Conservation (phyloP, 2,797 vertebrate genomes). For the Acanthornis magna region DNA sequence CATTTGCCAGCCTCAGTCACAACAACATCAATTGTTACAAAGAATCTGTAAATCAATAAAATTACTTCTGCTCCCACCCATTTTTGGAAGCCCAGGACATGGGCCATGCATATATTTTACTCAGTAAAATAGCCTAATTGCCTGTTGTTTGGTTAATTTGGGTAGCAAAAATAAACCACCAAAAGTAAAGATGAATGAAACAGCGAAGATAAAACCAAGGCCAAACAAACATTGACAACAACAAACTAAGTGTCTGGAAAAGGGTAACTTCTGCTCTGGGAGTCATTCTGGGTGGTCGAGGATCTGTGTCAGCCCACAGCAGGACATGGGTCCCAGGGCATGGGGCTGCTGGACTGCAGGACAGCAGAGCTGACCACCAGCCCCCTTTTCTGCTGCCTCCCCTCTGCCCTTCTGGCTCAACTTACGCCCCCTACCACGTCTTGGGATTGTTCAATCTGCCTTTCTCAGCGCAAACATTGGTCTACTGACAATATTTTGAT, state of each 20-base stretch:
- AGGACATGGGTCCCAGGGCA: fast-evolving
- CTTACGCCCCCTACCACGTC: fast-evolving
- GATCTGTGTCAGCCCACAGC: not conserved
- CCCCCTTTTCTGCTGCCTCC: not conserved
- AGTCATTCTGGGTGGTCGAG: constrained; percentile 8
- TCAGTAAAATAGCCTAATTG: not conserved
- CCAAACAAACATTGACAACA: constrained; percentile 30
- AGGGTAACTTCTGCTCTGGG: not conserved
- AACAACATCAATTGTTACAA: not conserved
- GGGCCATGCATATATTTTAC: not conserved
- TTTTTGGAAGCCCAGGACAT: not conserved
- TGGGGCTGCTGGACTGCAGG: not conserved
- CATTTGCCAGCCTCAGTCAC: not conserved
- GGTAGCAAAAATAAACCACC: constrained; percentile 43
- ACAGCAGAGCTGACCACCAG: fast-evolving
- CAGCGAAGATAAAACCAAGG: constrained; percentile 40
- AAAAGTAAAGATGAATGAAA: constrained; percentile 29
- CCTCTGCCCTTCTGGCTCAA: not conserved
- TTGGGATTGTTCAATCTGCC: not conserved
- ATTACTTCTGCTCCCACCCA: not conserved
- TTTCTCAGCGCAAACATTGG: not conserved
- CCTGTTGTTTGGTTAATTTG: constrained; percentile 19
- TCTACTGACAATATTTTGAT: not conserved
- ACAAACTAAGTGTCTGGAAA: constrained; percentile 39
- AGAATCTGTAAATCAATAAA: not conserved